Conservation (phyloP, 2,888 invertebrate species). For the Amiota communis region DNA sequence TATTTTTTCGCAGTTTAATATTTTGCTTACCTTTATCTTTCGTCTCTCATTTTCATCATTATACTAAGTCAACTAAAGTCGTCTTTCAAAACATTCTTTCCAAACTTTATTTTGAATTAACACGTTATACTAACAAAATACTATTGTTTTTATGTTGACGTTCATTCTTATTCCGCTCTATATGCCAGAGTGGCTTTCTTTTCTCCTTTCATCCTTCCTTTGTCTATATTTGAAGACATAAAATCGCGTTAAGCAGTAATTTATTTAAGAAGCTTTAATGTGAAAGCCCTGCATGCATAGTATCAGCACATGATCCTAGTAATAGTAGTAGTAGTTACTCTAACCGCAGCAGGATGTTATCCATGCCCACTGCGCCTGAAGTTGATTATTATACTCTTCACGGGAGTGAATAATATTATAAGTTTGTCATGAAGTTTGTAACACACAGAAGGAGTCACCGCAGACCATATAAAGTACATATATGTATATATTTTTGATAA, state of each 20-base stretch:
- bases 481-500: too few species aligned
- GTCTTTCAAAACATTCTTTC: too few species aligned
- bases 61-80: not conserved
- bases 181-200: too few species aligned
- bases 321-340: not conserved
- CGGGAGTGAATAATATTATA: too few species aligned
- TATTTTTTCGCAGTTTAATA: not conserved
- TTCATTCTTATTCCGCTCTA: not conserved
- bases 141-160: not conserved
- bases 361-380: not conserved
- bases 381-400: too few species aligned
- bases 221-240: not conserved
- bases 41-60: not conserved
- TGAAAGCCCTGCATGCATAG: not conserved
- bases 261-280: constrained; percentile 23
- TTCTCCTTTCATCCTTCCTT: too few species aligned
- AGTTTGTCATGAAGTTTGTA: too few species aligned
- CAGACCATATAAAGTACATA: too few species aligned
- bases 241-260: constrained; percentile 18
- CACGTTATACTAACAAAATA: too few species aligned
- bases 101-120: not conserved
- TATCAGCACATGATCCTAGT: too few species aligned
- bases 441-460: too few species aligned
- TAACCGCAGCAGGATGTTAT: not conserved
- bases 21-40: not conserved